Base-by-base conservation (phyloP, 35 echinoderm and acorn worm genomes). In the Ophiothrix spiculata region DNA sequence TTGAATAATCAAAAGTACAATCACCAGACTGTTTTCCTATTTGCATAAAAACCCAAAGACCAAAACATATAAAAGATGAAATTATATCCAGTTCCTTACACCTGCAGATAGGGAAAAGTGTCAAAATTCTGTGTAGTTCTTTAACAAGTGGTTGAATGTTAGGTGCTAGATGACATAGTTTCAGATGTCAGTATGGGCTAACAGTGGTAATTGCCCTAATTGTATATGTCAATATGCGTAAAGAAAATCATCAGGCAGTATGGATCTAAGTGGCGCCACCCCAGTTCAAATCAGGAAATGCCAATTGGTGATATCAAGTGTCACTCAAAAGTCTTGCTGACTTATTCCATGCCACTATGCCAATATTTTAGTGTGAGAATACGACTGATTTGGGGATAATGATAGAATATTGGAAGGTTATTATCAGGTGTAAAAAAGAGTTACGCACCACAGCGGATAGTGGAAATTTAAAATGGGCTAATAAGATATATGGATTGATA, bases 291-390 rank as follows among this genome's bases (percentile, higher is more conserved):
- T 69, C 60, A 69, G 60, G 60, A 69, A 69, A 69, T 69, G 60
- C 10, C 60, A 69, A 69, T 69, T 69, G 60, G 6, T 69, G 60
- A 69, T 69, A 69, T 69, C 60, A 69, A 69, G 60, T 69, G 60
- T 69, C 60, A 69, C 60, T 69, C 60, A 69, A 69, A 69, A n/a
- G n/a, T n/a, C 60, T 19, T 69, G 17, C 60, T 69, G 16, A 69
- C 60, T 69, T 69, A 25, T 69, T 69, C 60, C 60, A 4, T 69
- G 60, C 29, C 60, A 69, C 60, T n/a, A 69, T 69, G 17, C 60
- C 60, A n/a, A n/a, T n/a, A n/a, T 69, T 49, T 49, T 69, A 69
- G 60, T 69, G 16, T n/a, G 60, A 69, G 60, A 69, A 69, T 69
- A 25, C 60, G 6, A n/a, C n/a, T n/a, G n/a, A n/a, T n/a, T n/a